These are phyloP conservation scores for Adelosebastes latens DNA, from an alignment of 2,797 vertebrate species.

Conservation along the genomic window DNA sequence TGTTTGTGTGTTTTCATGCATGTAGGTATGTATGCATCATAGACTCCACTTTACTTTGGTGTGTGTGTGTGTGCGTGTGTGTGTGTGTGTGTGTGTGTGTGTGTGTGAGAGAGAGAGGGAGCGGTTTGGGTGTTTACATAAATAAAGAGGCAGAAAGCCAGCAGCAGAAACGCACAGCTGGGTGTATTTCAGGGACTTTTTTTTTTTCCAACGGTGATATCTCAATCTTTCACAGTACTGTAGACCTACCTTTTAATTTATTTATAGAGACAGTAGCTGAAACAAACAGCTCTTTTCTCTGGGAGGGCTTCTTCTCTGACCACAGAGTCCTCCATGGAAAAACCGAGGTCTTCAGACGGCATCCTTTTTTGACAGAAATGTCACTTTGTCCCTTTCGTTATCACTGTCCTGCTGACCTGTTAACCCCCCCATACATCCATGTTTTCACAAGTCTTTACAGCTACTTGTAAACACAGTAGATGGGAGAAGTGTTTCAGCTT, in stretches of 20 bases:
- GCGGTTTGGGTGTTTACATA: constrained; percentile 58
- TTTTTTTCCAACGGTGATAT: constrained; percentile 41
- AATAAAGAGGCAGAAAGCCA: constrained; percentile 64
- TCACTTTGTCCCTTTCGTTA: neutral
- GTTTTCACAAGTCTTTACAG: neutral
- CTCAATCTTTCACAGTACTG: constrained; percentile 46
- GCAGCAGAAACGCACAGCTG: constrained; percentile 60
- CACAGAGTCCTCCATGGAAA: constrained; percentile 11
- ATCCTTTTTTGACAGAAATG: constrained; percentile 4
- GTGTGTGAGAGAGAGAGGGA: constrained; percentile 3
- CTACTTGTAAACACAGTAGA: neutral
- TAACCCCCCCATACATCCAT: neutral
- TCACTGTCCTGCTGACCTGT: neutral
- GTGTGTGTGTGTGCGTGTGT: constrained; percentile 20
- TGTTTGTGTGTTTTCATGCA: constrained; percentile 18
- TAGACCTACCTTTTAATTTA: constrained; percentile 61
- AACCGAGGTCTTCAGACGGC: neutral
- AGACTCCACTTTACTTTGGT: constrained; percentile 24
- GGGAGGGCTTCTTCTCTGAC: constrained; percentile 20
- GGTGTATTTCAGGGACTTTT: constrained; percentile 54
- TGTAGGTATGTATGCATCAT: constrained; percentile 45
- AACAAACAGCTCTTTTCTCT: constrained; percentile 45
- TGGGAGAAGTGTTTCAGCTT: neutral
- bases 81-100: constrained; percentile 15
- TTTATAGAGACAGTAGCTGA: constrained; percentile 52